Base-by-base conservation (phyloP, 2,113 vertebrate genomes). In the Parus major region DNA sequence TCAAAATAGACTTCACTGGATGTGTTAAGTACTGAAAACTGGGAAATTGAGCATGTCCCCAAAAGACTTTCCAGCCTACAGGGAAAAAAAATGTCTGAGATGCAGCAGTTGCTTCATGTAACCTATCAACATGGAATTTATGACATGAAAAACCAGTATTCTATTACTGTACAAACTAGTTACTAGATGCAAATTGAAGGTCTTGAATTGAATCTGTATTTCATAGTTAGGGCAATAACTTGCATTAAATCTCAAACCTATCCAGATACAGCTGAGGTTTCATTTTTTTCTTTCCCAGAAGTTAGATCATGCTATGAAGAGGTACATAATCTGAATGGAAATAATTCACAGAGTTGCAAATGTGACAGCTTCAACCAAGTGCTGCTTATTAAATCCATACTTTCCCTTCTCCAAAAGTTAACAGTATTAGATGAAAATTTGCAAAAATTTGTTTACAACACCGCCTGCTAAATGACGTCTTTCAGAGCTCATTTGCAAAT, bases 1-100 rank as follows among this genome's bases (percentile, higher is more conserved):
- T 92, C 80, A 56, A 85, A 92, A 94, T 47, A 84, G 81, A 92
- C 70, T 75, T n/a, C 42, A 52, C 60, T 93, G 79, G 42, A 46
- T 85, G 80, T 93, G 55, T 70, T 85, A 88, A 95, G 82, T 88
- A n/a, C 64, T 73, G 70, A 88, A 75, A 70, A 39, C 55, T 73
- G 71, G 49, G 69, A 91, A 56, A 91, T 83, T 31, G 10, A 72
- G 33, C 27, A 27, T 49, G 35, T 88, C 89, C 85, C 64, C 81
- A 63, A 31, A 94, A 86, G 65, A 20, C 49, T 88, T 81, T 11
- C 21, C 60, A 72, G n/a, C n/a, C 59, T 50, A 4, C 11, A 9
- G 33, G 20, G 36, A 61, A 35, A 55, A 35, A 55, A 5, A 33
- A 11, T 42, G 41, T 82, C 71, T 83, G 84, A 86, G 33, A 23